Base-by-base conservation (phyloP, 1,140 invertebrate genomes). In the Hylaeus anthracinus region DNA sequence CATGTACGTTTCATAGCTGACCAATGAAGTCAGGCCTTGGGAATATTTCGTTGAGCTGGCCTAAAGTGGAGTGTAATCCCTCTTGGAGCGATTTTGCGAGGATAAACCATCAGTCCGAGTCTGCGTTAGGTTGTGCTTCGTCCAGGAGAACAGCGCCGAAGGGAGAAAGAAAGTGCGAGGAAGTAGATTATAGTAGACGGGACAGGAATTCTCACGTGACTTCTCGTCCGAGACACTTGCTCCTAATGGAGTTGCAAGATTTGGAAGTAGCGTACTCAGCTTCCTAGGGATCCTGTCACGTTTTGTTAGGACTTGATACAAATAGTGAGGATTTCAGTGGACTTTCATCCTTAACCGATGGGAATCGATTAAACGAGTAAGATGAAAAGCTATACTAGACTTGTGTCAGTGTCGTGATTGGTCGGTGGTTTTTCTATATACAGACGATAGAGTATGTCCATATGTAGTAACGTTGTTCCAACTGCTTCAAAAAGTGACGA, bases 151-250 rank as follows among this genome's bases (percentile, higher is more conserved):
- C 26, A 9, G 0, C 51, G 51, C 5, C 71, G 43, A 37, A 63
- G 58, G 66, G 41, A 61, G 72, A 72, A 73, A 71, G 66, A 84
- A 74, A 64, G 41, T 60, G 72, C 45, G 15, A 48, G 41, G 61
- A 60, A 74, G 71, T 51, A 55, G 64, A 26, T 26, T 26, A 26
- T 58, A 41, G 45, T 65, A 51, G 61, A 55, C 56, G 51, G 39
- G 48, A 79, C 60, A 79, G 48, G 39, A 82, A 87, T 84, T 84
- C 85, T 81, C 86, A 63, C 55, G 82, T 58, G 86, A 70, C 82
- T 82, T 76, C 74, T 84, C 71, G 73, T 73, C 72, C 63, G 63
- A 61, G 71, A 77, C 15, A 64, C 53, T 39, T 69, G 66, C 51
- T 82, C 79, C 53, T 64, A 74, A 85, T 55, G 58, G 61, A 72